Base-by-base conservation (phyloP, 2,888 invertebrate genomes). In the Acrobasis repandana region DNA sequence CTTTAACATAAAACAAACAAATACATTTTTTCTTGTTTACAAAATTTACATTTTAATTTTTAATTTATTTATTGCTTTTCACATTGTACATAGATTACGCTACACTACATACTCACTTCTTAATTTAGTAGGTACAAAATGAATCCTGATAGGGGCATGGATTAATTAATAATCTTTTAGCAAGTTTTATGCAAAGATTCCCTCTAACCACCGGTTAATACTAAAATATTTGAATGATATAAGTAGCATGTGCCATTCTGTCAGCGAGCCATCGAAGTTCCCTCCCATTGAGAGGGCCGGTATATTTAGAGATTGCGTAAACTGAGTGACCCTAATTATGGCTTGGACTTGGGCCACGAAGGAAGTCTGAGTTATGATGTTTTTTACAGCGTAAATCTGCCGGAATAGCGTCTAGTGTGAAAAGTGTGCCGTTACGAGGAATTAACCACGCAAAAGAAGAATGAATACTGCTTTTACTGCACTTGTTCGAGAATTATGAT, bases 261-360 rank as follows among this genome's bases (percentile, higher is more conserved):
- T 69, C 72, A 68, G 70, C 46, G 33, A 48, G 52, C 20, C 60
- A 47, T 60, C 60, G 60, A 60, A 60, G 51, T 15, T 73, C 75
- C 69, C 70, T 71, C 72, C 75, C 80, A 82, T 83, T 79, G 77
- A 81, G 78, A 74, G 80, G 79, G 72, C 69, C 70, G 75, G 72
- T 88, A 85, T 88, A 84, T 87, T 83, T 89, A 87, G 83, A 66
- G 74, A 63, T 89, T 88, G 80, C 88, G 88, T 80, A 86, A 86
- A 80, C 54, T 66, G 71, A 68, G 71, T 83, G 88, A 77, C 88
- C 88, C 84, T 90, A 90, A 88, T 90, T 86, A 87, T 88, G 84
- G 83, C 85, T 85, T 83, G 73, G 70, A 70, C 70, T 73, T 69
- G 70, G 70, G 70, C 72, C 67, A 69, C 68, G 66, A 66, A 73